A percentile compares a stretch with the other conserved stretches of the same genome.
Conservation (phyloP, 2,888 invertebrate genomes). For the Meandrusa payeni region DNA sequence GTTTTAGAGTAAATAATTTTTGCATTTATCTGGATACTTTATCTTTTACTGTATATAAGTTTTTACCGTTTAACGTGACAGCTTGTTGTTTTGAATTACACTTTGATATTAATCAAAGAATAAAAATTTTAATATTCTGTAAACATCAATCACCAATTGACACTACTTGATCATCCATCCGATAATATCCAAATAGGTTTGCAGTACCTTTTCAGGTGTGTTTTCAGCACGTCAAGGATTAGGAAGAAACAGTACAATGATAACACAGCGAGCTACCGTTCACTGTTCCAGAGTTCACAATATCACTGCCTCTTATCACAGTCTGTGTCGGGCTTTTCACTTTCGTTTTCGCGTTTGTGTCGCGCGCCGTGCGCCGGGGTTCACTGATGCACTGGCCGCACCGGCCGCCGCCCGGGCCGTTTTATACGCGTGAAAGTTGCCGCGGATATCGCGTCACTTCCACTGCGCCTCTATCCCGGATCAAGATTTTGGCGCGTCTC, state of each 20-base stretch:
- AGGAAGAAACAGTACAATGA: constrained; percentile 70
- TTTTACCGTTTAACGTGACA: too few species aligned
- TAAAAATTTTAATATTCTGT: too few species aligned
- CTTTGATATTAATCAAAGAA: too few species aligned
- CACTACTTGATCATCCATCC: constrained; percentile 2
- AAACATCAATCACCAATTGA: not conserved
- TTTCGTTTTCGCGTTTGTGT: constrained; percentile 62
- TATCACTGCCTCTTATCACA: constrained; percentile 61
- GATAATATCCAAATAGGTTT: constrained; percentile 33
- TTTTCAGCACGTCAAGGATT: constrained; percentile 41
- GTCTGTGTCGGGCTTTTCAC: constrained; percentile 55
- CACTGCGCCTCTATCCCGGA: constrained; percentile 64
- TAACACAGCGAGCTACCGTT: constrained; percentile 71
- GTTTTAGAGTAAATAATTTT: too few species aligned
- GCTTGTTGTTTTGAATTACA: too few species aligned
- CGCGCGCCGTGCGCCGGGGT: constrained; percentile 44
- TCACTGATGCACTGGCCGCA: constrained; percentile 67
- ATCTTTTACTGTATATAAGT: too few species aligned
- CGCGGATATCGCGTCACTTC: constrained; percentile 48
- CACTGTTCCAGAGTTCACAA: constrained; percentile 74
- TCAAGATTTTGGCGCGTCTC: constrained; percentile 51
- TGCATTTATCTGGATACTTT: too few species aligned
- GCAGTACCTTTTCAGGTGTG: constrained; percentile 68
- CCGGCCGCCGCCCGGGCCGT: constrained; percentile 53
- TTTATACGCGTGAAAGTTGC: constrained; percentile 78